Conservation (phyloP, 2,888 invertebrate genomes). For the Thecophora atra region DNA sequence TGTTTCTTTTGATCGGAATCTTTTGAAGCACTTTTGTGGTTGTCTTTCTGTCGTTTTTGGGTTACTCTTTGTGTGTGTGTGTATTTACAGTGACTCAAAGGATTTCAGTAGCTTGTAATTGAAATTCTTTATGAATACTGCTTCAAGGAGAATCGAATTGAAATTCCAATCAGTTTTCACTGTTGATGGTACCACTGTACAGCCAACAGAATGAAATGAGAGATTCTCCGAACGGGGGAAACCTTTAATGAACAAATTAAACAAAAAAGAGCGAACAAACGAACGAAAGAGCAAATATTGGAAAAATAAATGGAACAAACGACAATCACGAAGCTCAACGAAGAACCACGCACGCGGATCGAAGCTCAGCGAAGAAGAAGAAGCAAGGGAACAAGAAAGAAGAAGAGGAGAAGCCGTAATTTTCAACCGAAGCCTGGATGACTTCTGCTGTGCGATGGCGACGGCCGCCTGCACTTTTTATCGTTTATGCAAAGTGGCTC, state of each 20-base stretch:
- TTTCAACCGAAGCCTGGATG: background rate
- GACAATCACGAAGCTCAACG: background rate
- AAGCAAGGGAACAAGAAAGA: background rate
- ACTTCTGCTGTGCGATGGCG: background rate
- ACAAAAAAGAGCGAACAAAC: background rate
- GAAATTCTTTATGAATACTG: too few relatives aligned
- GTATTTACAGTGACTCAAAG: too few relatives aligned
- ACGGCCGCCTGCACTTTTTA: constrained; percentile 5
- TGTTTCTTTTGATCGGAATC: background rate
- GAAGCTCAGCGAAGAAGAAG: background rate
- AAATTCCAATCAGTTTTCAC: too few relatives aligned
- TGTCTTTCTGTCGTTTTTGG: too few relatives aligned
- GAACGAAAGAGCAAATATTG: background rate
- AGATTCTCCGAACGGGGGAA: too few relatives aligned
- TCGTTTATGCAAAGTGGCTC: constrained; percentile 25
- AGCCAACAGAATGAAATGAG: background rate
- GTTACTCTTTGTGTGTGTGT: background rate
- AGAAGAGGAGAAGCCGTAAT: background rate
- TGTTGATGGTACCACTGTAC: too few relatives aligned
- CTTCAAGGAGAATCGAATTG: too few relatives aligned
- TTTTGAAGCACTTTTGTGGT: background rate
- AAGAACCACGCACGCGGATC: background rate
- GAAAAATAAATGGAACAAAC: constrained; percentile 1
- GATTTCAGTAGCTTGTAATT: too few relatives aligned
- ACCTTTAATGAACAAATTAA: background rate